A percentile compares a stretch with the other conserved stretches of the same genome.
phyloP scores from a whole-genome alignment of 37 sponge, comb jelly and placozoan species.

The Aphrocallistes beatrix region DNA sequence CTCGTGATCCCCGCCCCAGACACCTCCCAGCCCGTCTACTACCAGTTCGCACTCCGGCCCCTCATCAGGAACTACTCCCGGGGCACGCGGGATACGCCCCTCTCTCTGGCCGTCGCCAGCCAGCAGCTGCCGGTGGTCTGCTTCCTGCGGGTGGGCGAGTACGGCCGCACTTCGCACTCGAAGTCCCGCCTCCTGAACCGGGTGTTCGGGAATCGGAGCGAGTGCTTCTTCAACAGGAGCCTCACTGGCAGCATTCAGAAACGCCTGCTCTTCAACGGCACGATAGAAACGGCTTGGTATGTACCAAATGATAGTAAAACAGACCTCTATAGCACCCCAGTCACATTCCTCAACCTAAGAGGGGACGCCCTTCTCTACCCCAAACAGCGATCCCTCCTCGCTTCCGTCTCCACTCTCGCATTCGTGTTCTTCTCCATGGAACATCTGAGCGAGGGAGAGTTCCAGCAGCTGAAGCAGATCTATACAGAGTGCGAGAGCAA shows the following conservation, averaged over 20 bases:
- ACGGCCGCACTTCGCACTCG: neutral
- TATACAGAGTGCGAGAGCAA: neutral
- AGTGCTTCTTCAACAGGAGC: neutral
- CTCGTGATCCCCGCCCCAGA: neutral
- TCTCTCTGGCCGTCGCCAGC: neutral
- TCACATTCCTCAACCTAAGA: slow-evolving; percentile 13
- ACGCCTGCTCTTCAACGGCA: neutral
- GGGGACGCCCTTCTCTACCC: neutral
- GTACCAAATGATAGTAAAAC: neutral
- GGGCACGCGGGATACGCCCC: neutral
- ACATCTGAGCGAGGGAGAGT: neutral
- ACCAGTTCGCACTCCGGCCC: neutral
- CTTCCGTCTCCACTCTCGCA: neutral
- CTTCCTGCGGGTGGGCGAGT: neutral
- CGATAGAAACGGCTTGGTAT: neutral
- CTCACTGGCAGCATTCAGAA: neutral
- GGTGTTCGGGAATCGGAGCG: neutral
- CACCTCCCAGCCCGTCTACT: neutral
- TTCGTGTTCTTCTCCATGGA: neutral
- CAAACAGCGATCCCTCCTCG: neutral
- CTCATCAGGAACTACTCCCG: neutral
- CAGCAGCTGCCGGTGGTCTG: neutral
- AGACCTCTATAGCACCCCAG: neutral
- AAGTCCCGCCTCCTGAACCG: neutral
- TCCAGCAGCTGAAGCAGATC: neutral